Evolutionary conservation across 2,888 invertebrate species (phyloP), one percentile per base, ranked within the genome.

Genomic region (Timema podura): DNA sequence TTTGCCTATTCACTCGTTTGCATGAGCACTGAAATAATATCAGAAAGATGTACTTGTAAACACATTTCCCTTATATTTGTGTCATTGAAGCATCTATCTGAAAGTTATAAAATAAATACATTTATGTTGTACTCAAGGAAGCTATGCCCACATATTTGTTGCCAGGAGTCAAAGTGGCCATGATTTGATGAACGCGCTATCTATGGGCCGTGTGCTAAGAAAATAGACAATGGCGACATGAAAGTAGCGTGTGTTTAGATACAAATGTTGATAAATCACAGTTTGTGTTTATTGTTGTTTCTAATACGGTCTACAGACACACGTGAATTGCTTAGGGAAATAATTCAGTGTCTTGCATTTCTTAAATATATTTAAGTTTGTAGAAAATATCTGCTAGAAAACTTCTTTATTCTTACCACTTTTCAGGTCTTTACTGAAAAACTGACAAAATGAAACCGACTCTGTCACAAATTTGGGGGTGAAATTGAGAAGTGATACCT

Each of bases 161-260:
- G 30, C 30, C 30, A 30, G 30, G 30, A 30, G 30, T 30, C 30
- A 30, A 30, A 30, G 30, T 30, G 30, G 30, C 30, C 30, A 30
- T 30, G 30, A 61, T 68, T n/a, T 54, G 61, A 69, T 49, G 45
- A 66, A 71, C 49, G 69, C 67, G 68, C 67, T 69, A 69, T 71
- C 71, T 71, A 68, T 69, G 54, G 71, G 66, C 68, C 69, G 51
- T 67, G 59, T 47, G 46, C 67, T 54, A 61, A 67, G 70, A 71
- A 73, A 73, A 73, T 70, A 70, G 70, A 70, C 70, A 73, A 73
- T 73, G 73, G 73, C 73, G 73, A 73, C 68, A 71, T 65, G 71
- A 73, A 0, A 80, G 72, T 75, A 73, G 75, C 75, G 75, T 75
- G 75, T 74, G 74, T 75, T 75, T 74, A 74, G 74, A 67, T 72